phyloP scores from a whole-genome alignment of 2,113 vertebrate species.

The Synodontis membranacea region DNA sequence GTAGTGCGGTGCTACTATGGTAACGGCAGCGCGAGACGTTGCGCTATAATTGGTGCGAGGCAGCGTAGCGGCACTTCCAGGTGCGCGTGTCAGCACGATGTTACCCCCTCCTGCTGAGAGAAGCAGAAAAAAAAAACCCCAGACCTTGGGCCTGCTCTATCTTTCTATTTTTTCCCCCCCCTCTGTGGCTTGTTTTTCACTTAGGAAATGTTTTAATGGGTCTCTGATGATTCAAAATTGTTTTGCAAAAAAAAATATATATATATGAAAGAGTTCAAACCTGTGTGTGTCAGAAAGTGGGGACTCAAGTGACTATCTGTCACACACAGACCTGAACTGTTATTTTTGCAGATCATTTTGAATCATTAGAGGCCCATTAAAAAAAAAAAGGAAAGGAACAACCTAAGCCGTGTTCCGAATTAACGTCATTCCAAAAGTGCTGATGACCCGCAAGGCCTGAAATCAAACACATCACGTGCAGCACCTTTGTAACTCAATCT shows the following conservation, averaged over 20 bases:
- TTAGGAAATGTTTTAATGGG: constrained; percentile 23
- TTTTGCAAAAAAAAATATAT: constrained; percentile 12
- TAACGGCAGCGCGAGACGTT: constrained; percentile 59
- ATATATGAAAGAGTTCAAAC: not conserved
- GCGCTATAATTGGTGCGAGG: constrained; percentile 61
- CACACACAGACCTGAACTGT: not conserved
- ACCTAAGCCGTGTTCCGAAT: constrained; percentile 1
- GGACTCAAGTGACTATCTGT: constrained; percentile 11
- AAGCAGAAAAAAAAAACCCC: constrained; percentile 42
- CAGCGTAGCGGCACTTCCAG: constrained; percentile 59
- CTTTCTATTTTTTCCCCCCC: not conserved
- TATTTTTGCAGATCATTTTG: not conserved
- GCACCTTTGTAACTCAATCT: constrained; percentile 53
- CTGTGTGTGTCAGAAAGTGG: not conserved
- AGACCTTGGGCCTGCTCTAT: constrained; percentile 41
- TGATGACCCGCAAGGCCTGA: constrained; percentile 27
- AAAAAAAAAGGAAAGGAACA: not conserved
- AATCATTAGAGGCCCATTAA: not conserved
- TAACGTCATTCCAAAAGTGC: constrained; percentile 27
- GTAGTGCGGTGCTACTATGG: constrained; percentile 58
- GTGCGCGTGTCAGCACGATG: constrained; percentile 58
- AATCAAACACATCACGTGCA: constrained; percentile 45
- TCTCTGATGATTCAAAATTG: constrained; percentile 25
- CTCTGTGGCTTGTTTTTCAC: constrained; percentile 24
- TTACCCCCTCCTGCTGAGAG: constrained; percentile 55